Base-by-base conservation (phyloP, 1,140 invertebrate genomes). In the Octopus sinensis region DNA sequence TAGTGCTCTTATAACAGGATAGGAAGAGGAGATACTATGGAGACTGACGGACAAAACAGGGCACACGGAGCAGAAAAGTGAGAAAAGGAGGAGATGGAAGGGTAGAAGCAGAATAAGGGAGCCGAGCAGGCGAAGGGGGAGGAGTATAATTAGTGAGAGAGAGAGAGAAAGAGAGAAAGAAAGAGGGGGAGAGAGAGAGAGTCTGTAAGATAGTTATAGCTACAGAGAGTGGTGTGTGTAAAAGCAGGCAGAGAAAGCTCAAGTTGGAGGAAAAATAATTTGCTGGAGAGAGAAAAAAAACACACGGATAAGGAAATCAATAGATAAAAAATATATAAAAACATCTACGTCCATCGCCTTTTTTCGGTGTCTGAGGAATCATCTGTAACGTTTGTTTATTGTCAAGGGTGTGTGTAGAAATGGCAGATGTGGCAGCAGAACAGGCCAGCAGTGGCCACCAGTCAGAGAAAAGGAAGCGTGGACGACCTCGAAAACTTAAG, bases 121-220 rank as follows among this genome's bases (percentile, higher is more conserved):
- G 76, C 54, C n/a, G 23, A 12, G 79, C 43, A 51, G 13, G 17
- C 43, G 54, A 53, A 54, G 81, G 54, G 6, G 53, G 53, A 81
- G 51, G 76, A 54, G 76, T 23, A 51, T 51, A 79, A 54, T 51
- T 71, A 79, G 76, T 78, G 51, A 53, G 30, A 53, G 81, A 79
- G 68, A 80, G 53, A 79, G 76, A 79, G 53, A 81, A 53, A 81
- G 76, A 53, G 68, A 79, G 76, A 81, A 53, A 79, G 76, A 81
- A 76, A 78, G 78, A 30, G 17, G 30, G 76, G 71, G n/a, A 71
- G 54, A 68, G 76, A 79, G 54, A 30, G 56, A 82, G 81, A 79
- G 54, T n/a, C 52, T 77, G 76, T 53, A 54, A 79, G 76, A 82
- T 76, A 82, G 54, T 9, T 12, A 79, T n/a, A 79, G 76, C 53